These are phyloP conservation scores for Sinodicranocentrus sp. DNA, from an alignment of 2,888 invertebrate species.

Conservation along the genomic window DNA sequence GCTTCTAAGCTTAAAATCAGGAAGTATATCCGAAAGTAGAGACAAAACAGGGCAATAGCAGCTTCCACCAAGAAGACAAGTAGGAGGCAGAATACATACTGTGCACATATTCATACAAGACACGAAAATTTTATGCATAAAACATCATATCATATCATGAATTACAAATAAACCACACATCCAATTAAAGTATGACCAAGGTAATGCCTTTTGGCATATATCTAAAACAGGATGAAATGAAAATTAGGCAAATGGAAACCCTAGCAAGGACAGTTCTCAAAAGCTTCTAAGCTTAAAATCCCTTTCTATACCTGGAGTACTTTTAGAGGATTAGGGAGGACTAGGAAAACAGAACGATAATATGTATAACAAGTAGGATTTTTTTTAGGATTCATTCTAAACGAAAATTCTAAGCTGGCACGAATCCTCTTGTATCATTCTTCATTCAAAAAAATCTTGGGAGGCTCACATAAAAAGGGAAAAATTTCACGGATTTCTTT, in stretches of 20 bases:
- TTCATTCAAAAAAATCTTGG: background rate
- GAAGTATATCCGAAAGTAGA: constrained; percentile 79
- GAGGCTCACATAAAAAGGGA: background rate
- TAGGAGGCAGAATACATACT: constrained; percentile 80
- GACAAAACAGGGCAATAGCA: constrained; percentile 78
- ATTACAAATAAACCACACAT: constrained; percentile 6
- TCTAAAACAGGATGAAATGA: background rate
- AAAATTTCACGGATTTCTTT: background rate
- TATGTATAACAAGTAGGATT: no score
- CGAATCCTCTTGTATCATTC: no score
- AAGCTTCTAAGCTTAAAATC: background rate
- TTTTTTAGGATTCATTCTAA: no score
- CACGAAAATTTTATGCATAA: constrained; percentile 27
- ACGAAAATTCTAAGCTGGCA: no score
- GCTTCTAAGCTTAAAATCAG: no score
- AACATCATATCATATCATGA: constrained; percentile 22
- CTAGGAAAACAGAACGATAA: no score
- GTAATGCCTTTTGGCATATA: background rate
- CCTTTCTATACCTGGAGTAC: no score
- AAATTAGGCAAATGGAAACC: constrained; percentile 4
- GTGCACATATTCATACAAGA: constrained; percentile 37
- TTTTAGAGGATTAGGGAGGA: no score
- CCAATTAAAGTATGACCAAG: constrained; percentile 23
- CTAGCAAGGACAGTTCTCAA: background rate
- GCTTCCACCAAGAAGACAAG: constrained; percentile 79